Percentiles rank a stretch among this genome's conserved stretches.
phyloP scores from a whole-genome alignment of 2,113 vertebrate genomes.

The Damaliscus lunatus region DNA sequence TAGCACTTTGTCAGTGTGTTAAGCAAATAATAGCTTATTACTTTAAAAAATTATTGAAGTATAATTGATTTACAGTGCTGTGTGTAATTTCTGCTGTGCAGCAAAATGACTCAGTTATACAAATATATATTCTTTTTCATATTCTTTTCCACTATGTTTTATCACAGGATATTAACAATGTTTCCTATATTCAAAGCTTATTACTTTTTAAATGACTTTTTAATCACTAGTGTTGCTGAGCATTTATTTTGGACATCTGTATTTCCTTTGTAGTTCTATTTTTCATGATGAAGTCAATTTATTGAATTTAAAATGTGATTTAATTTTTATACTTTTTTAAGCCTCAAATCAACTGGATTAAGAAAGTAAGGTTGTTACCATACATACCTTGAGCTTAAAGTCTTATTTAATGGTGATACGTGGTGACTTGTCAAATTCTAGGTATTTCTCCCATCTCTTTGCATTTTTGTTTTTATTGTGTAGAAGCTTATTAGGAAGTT shows the following conservation, averaged over 20 bases:
- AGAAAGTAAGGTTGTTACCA: background rate
- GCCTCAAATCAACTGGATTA: background rate
- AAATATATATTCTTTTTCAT: background rate
- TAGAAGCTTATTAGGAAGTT: background rate
- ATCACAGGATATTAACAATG: background rate
- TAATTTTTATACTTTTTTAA: background rate
- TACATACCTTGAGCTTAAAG: background rate
- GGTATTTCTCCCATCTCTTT: background rate
- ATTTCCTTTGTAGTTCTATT: background rate
- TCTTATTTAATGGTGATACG: background rate
- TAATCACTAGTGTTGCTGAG: background rate
- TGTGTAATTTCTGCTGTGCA: background rate
- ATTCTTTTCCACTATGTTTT: background rate
- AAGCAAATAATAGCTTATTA: background rate
- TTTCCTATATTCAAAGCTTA: background rate
- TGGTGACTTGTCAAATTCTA: background rate
- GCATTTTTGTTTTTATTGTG: background rate
- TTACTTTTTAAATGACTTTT: background rate
- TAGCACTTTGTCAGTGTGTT: background rate
- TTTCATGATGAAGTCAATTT: background rate
- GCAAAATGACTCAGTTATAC: background rate
- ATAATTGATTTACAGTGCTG: background rate
- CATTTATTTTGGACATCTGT: background rate
- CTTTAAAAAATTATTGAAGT: background rate
- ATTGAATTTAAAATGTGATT: background rate